A percentile compares a stretch with the other conserved stretches of the same genome.
These are phyloP conservation scores for Pterocles gutturalis DNA, from an alignment of 2,113 vertebrate genomes.

Conservation along the genomic window DNA sequence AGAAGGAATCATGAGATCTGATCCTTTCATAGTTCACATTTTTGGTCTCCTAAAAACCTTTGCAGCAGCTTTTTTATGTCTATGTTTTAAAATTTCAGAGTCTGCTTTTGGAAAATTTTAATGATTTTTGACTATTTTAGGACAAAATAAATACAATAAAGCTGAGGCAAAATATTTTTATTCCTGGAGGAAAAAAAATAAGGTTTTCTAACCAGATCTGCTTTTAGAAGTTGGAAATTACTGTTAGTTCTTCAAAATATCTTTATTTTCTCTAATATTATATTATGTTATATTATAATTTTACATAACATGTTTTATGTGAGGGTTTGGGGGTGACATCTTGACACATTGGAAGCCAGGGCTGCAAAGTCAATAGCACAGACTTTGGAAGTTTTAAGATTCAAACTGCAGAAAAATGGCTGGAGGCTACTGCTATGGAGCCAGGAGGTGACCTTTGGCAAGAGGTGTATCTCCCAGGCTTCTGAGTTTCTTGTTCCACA, in stretches of 20 bases:
- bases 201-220: not conserved
- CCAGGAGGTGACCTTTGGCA: not conserved
- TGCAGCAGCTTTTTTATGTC: not conserved
- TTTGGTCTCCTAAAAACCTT: not conserved
- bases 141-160: not conserved
- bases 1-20: not conserved
- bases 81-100: not conserved
- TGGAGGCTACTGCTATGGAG: not conserved
- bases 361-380: not conserved
- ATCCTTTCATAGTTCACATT: not conserved
- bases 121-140: not conserved
- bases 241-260: not conserved
- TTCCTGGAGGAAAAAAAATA: not conserved
- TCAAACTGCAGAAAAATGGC: accelerated
- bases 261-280: not conserved
- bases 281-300: not conserved
- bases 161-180: not conserved
- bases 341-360: not conserved
- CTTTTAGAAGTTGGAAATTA: not conserved
- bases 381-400: not conserved
- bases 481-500: not conserved
- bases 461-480: not conserved
- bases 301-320: not conserved
- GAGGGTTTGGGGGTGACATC: not conserved
- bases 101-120: not conserved